These are phyloP conservation scores for Atopsyche davidsoni DNA, from an alignment of 1,140 invertebrate genomes.

Conservation along the genomic window DNA sequence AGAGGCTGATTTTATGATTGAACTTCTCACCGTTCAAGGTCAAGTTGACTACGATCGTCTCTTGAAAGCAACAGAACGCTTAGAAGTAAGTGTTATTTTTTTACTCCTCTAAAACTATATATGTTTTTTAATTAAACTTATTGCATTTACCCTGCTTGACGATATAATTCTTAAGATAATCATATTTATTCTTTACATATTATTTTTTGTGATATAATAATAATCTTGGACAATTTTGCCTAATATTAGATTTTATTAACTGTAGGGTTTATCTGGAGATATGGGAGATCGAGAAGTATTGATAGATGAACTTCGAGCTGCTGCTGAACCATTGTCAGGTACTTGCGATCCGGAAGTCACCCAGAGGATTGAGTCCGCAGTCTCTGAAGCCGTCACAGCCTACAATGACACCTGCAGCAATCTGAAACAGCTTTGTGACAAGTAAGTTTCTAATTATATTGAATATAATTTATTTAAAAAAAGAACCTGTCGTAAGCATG, in stretches of 20 bases:
- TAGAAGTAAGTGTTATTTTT: slow-evolving; percentile 58
- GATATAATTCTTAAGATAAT: slow-evolving; percentile 1
- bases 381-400: slow-evolving; percentile 66
- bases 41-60: slow-evolving; percentile 74
- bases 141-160: too few relatives aligned
- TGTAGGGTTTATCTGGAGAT: slow-evolving; percentile 56
- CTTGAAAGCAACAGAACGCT: slow-evolving; percentile 69
- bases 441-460: slow-evolving; percentile 39
- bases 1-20: slow-evolving; percentile 80
- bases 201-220: too few relatives aligned
- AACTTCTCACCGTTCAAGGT: slow-evolving; percentile 70
- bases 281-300: slow-evolving; percentile 61
- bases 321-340: slow-evolving; percentile 63
- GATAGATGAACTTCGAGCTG: slow-evolving; percentile 59
- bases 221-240: too few relatives aligned
- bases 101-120: neutral
- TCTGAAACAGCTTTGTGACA: slow-evolving; percentile 64
- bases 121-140: neutral
- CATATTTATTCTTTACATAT: slow-evolving; percentile 1
- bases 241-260: slow-evolving; percentile 21
- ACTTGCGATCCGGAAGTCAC: slow-evolving; percentile 62
- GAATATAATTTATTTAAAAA: neutral
- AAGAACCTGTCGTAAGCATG: too few relatives aligned
- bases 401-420: slow-evolving; percentile 70
- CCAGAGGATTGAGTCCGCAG: slow-evolving; percentile 60